Conservation (phyloP, 1,140 invertebrate species). For the Aphaenogaster ashmeadi region DNA sequence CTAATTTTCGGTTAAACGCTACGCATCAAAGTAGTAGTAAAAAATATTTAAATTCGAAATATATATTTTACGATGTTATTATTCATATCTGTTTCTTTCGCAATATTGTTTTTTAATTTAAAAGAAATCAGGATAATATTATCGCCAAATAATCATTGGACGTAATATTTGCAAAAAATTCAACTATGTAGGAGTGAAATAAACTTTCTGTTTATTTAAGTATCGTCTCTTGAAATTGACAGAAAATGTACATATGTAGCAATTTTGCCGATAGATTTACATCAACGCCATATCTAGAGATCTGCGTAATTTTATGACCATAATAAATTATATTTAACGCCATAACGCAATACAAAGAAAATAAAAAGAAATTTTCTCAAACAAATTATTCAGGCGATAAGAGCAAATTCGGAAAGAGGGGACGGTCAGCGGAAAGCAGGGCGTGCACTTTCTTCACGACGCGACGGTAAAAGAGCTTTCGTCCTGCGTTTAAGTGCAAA, state of each 20-base stretch:
- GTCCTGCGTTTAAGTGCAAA: conserved; percentile 79
- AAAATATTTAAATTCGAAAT: conserved; percentile 4
- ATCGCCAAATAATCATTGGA: neutral
- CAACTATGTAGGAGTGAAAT: neutral
- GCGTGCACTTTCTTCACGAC: conserved; percentile 72
- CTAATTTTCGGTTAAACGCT: neutral
- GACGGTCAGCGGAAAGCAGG: conserved; percentile 39
- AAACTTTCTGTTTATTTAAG: neutral
- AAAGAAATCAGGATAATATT: neutral
- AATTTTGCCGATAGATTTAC: neutral
- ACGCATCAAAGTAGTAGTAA: neutral
- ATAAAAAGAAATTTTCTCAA: neutral
- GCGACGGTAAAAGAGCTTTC: conserved; percentile 74
- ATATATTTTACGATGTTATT: neutral
- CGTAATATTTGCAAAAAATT: neutral
- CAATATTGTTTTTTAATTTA: neutral
- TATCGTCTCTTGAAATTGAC: neutral
- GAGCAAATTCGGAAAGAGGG: conserved; percentile 60
- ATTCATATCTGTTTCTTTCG: neutral
- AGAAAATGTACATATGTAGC: neutral
- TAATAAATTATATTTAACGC: neutral
- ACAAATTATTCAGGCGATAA: conserved; percentile 34
- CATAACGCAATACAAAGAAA: neutral
- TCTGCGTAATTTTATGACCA: neutral
- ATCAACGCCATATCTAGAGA: neutral